Percentiles rank a stretch among this genome's conserved stretches.
Evolutionary conservation across 2,888 invertebrate species (phyloP).

Genomic region (Griposia aprilina): DNA sequence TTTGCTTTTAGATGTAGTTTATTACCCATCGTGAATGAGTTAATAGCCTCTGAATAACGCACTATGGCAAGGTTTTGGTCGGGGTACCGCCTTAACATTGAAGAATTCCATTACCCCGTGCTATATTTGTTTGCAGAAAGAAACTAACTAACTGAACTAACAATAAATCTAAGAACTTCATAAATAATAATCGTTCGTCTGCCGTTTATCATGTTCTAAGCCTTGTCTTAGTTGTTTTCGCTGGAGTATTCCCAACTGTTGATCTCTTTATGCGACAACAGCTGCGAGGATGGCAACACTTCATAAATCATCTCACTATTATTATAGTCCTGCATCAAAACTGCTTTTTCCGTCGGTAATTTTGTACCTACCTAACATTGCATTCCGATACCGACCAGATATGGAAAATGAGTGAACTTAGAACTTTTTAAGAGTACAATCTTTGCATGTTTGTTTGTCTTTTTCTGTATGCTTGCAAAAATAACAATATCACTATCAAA

Average conservation of each 20-base stretch:
- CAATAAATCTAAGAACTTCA: constrained; percentile 35
- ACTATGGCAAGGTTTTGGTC: no score
- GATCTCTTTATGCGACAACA: constrained; percentile 41
- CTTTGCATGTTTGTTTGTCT: background rate
- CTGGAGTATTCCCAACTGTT: constrained; percentile 21
- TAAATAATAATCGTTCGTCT: constrained; percentile 28
- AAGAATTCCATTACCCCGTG: background rate
- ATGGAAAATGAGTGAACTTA: background rate
- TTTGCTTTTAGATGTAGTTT: no score
- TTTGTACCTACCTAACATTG: background rate
- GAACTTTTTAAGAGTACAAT: background rate
- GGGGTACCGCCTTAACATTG: no score
- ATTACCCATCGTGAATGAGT: no score
- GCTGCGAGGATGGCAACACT: constrained; percentile 40
- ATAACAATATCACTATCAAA: background rate
- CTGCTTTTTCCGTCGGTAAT: background rate
- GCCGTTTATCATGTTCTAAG: constrained; percentile 37
- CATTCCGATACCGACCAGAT: background rate
- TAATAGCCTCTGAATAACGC: no score
- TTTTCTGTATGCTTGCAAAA: background rate
- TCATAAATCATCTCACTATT: constrained; percentile 48
- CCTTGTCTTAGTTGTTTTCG: constrained; percentile 30
- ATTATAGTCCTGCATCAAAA: background rate
- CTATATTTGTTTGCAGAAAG: constrained; percentile 14
- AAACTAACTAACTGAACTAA: background rate